Evolutionary conservation across 1,140 invertebrate species (phyloP), one percentile per base, ranked within the genome.

Genomic region (Brachionus manjavacas): DNA sequence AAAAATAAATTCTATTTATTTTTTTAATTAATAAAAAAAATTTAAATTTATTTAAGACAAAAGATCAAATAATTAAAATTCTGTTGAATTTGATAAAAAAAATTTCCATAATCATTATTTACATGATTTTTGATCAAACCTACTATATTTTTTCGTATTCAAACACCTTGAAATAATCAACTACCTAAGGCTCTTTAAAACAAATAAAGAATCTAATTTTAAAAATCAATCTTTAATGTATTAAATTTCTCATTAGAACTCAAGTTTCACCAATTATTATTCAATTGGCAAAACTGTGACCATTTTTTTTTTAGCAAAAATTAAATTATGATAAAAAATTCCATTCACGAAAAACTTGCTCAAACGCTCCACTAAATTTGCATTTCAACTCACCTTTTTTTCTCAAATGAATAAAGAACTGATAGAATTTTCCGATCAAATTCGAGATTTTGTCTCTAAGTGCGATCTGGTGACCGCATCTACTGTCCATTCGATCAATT

Each of bases 291-390:
- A 72, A 39, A 28, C 14, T 72, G 12, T 39, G 28, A 39, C 31
- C 68, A 39, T 35, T 72, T 72, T 35, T 28, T 14, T 28, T 35
- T 35, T 35, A 35, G 68, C 39, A 41, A 70, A 70, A 31, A 35
- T 70, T 70, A 31, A 20, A 72, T 72, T 72, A 72, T 72, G 39
- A 72, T 72, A 72, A 72, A 72, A 72, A 39, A 72, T 72, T 72
- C 68, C 68, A 72, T 39, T 72, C 68, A 72, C 31, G 43, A 41
- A 39, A 39, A 16, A 3, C 39, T 72, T 16, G 1, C 39, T 72
- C 35, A 43, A 41, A 72, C 68, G 68, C 68, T 72, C 41, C 68
- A 72, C 9, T 72, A 72, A 72, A 72, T 72, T 72, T 72, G 6
- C 28, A 68, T 68, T 68, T 31, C 66, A 39, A 46, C 35, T 41